Percentiles rank a stretch among this genome's conserved stretches.
Conservation (phyloP, 2,113 vertebrate genomes). For the Nothobranchius furzeri region DNA sequence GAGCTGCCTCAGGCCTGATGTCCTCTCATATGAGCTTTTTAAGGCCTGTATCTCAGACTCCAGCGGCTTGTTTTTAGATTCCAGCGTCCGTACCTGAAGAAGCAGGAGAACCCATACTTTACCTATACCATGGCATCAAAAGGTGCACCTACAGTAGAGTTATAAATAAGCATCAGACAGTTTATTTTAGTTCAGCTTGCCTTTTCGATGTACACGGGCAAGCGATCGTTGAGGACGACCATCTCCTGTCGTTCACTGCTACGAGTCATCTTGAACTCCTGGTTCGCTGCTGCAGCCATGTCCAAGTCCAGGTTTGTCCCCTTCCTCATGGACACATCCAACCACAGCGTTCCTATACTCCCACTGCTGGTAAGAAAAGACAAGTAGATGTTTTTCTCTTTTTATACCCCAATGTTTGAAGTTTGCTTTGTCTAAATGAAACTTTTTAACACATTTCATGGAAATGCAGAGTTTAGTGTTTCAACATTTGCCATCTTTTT, state of each 20-base stretch:
- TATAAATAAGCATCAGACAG: no score
- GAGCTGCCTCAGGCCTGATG: slow-evolving; percentile 70
- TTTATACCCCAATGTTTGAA: no score
- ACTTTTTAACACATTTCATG: neutral
- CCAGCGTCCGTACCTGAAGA: slow-evolving; percentile 73
- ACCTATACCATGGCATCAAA: no score
- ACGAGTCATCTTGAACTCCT: slow-evolving; percentile 70
- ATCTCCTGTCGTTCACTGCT: slow-evolving; percentile 74
- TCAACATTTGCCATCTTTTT: neutral
- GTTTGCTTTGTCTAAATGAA: neutral
- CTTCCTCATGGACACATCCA: slow-evolving; percentile 51
- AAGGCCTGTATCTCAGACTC: slow-evolving; percentile 72
- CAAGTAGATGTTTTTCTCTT: no score
- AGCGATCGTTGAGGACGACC: slow-evolving; percentile 78
- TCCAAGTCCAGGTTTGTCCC: slow-evolving; percentile 69
- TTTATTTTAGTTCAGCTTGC: slow-evolving; percentile 32
- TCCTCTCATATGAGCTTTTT: slow-evolving; percentile 47
- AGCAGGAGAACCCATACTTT: neutral
- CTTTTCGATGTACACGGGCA: slow-evolving; percentile 79
- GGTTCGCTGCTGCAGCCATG: slow-evolving; percentile 74
- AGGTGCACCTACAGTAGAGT: no score
- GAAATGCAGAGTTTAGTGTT: neutral
- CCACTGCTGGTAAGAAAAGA: slow-evolving; percentile 40
- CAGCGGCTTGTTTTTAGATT: slow-evolving; percentile 70
- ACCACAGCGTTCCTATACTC: slow-evolving; percentile 64